Evolutionary conservation across 2,888 invertebrate genomes (phyloP), one percentile per base, ranked within the genome.

Genomic region (Callimorpha dominula): DNA sequence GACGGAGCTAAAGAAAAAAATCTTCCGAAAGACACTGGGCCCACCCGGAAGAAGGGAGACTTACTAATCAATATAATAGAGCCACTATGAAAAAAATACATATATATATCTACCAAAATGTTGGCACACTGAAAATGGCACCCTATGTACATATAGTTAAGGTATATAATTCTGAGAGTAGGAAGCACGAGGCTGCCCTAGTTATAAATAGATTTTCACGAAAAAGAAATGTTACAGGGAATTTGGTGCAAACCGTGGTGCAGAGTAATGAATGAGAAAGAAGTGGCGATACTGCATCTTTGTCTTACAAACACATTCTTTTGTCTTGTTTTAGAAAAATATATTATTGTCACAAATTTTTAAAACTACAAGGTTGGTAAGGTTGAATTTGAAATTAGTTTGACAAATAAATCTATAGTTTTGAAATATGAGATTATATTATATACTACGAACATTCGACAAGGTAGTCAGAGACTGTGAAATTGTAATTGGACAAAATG

Each of bases 201-300:
- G 94, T 95, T 95, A 95, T 95, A 95, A 95, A 95, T 95, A 95
- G 95, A 95, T 95, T 95, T 95, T 95, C 95, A 94, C 95, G 95
- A 95, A 95, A 95, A 95, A 95, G 95, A 95, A 95, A 95, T 94
- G 95, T 95, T 95, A 94, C 95, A 94, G 94, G 93, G 95, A 93
- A 94, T 95, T 93, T 91, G 94, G 93, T 95, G 95, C 95, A 95
- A 92, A 94, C 92, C 89, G 88, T 82, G 81, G 86, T 88, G 84
- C 89, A 95, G 95, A 90, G 91, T 87, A 93, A 79, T 82, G 77
- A 75, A 75, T 52, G 69, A 73, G 73, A 87, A 87, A 93, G 91
- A 83, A 78, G 73, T 65, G n/a, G 66, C 72, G 74, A 54, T 74
- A 75, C 63, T 75, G 80, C 76, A 80, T 70, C 80, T 76, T 78